Percentiles rank a stretch among this genome's conserved stretches.
phyloP scores from a whole-genome alignment of 2,888 invertebrate genomes.

The Cyclophora albipunctata region DNA sequence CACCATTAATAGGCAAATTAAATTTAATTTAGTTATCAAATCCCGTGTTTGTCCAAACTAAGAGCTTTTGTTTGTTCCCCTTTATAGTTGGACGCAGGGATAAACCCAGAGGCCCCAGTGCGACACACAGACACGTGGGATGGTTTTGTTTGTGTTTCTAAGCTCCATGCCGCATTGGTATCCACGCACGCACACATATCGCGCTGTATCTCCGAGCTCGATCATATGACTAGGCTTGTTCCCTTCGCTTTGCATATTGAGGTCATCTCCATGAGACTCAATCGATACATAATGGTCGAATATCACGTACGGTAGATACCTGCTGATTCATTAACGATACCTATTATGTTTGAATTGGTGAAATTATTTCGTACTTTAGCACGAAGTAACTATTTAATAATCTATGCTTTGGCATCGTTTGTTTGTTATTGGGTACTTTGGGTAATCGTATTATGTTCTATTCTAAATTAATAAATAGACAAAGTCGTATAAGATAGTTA shows the following conservation, averaged over 20 bases:
- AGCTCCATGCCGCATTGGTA: slow-evolving; percentile 41
- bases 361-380: neutral
- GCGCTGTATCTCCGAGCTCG: slow-evolving; percentile 26
- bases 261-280: slow-evolving; percentile 9
- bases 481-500: too few species aligned
- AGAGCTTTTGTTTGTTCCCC: slow-evolving; percentile 32
- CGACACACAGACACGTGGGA: slow-evolving; percentile 21
- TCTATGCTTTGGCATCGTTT: too few species aligned
- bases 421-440: too few species aligned
- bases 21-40: slow-evolving; percentile 25
- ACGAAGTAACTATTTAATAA: neutral
- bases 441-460: too few species aligned
- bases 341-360: neutral
- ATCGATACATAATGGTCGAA: slow-evolving; percentile 6
- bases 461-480: too few species aligned
- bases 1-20: slow-evolving; percentile 20
- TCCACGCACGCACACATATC: slow-evolving; percentile 38
- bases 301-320: neutral
- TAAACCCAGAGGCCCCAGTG: slow-evolving; percentile 8
- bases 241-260: slow-evolving; percentile 16
- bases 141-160: slow-evolving; percentile 40
- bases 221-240: slow-evolving; percentile 16
- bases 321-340: slow-evolving; percentile 6
- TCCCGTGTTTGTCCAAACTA: slow-evolving; percentile 21
- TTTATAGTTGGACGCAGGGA: slow-evolving; percentile 28